Evolutionary conservation across 2,888 invertebrate genomes (phyloP).

Genomic region (Drosophila fungiperda): DNA sequence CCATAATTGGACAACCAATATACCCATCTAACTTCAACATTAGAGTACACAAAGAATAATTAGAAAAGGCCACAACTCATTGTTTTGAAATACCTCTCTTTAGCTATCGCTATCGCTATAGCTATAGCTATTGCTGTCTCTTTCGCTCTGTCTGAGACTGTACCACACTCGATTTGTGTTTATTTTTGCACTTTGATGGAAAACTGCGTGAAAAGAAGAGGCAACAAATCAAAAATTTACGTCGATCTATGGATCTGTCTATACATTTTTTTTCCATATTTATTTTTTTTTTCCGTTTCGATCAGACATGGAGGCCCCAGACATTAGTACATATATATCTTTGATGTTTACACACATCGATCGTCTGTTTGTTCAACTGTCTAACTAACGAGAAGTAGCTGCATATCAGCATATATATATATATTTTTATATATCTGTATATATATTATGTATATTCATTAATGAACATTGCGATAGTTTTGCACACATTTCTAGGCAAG

Average conservation of each 20-base stretch:
- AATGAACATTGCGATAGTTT: conserved; percentile 51
- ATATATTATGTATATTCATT: not conserved
- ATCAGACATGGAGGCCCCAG: conserved; percentile 64
- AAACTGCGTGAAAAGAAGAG: conserved; percentile 51
- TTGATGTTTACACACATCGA: conserved; percentile 65
- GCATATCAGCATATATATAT: not conserved
- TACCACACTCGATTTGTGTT: conserved; percentile 44
- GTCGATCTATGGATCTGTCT: conserved; percentile 37
- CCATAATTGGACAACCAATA: not conserved
- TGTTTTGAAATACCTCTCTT: conserved; percentile 7
- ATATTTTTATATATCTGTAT: not conserved
- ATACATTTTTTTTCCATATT: not conserved
- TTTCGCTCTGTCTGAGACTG: conserved; percentile 6
- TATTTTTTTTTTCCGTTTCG: conserved; percentile 1
- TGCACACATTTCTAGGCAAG: conserved; percentile 63
- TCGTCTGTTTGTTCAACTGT: conserved; percentile 43
- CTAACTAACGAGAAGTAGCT: conserved; percentile 26
- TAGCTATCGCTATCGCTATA: not conserved
- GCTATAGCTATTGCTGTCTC: not conserved
- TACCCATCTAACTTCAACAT: not conserved
- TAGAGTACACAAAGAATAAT: conserved; percentile 5
- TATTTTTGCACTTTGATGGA: conserved; percentile 76
- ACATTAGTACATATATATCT: conserved; percentile 43
- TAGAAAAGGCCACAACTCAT: conserved; percentile 33
- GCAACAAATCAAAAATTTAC: conserved; percentile 53